Evolutionary conservation across 2,113 vertebrate genomes (phyloP).

Genomic region (Platanista minor): DNA sequence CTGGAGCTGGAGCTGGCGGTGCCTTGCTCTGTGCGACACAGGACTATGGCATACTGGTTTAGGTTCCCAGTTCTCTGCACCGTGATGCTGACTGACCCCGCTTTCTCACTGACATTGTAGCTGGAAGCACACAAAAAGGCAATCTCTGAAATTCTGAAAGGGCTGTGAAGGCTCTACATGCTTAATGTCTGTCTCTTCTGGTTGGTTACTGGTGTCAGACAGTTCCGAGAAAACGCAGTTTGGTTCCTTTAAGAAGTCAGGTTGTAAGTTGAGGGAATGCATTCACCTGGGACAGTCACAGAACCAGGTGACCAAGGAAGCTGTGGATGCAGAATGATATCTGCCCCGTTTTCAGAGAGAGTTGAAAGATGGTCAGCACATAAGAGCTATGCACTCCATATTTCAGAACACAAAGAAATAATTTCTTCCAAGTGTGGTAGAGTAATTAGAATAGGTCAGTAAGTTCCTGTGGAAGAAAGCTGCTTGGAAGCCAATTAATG

Average conservation of each 20-base stretch:
- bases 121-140: slow-evolving; percentile 76
- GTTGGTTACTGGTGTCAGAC: background rate
- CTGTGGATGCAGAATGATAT: background rate
- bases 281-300: background rate
- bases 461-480: background rate
- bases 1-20: slow-evolving; percentile 86
- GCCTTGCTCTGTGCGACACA: slow-evolving; percentile 91
- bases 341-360: background rate
- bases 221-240: background rate
- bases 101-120: slow-evolving; percentile 91
- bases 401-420: background rate
- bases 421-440: background rate
- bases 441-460: background rate
- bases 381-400: background rate
- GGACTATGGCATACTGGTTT: slow-evolving; percentile 94
- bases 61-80: slow-evolving; percentile 92
- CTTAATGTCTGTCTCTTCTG: background rate
- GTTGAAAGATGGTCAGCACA: background rate
- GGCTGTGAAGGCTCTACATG: background rate
- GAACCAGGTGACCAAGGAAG: background rate
- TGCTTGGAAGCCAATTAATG: background rate
- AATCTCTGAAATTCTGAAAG: background rate
- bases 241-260: background rate
- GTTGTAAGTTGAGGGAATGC: background rate
- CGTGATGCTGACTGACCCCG: slow-evolving; percentile 85